These are phyloP conservation scores for Dynastes maya DNA, from an alignment of 2,888 invertebrate species.

Conservation along the genomic window DNA sequence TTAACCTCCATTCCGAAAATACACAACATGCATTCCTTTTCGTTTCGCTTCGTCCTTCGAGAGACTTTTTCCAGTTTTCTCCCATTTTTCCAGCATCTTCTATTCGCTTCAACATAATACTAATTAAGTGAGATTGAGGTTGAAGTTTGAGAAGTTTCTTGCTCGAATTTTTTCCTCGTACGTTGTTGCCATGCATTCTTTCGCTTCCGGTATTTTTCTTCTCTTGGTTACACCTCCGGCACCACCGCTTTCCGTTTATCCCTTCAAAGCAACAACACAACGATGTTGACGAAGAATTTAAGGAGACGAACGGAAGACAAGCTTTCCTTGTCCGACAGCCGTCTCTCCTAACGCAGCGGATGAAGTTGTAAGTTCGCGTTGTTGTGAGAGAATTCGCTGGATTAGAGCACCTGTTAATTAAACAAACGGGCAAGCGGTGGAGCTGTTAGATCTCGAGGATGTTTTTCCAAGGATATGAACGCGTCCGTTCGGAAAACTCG, in stretches of 20 bases:
- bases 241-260: background rate
- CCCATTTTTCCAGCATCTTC: background rate
- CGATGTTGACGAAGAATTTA: background rate
- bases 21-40: background rate
- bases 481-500: background rate
- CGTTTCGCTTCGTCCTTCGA: background rate
- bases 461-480: slow-evolving; percentile 2
- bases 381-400: slow-evolving; percentile 31
- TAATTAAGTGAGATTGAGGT: slow-evolving; percentile 36
- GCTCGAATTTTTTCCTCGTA: background rate
- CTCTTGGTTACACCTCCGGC: background rate
- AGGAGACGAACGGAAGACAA: background rate
- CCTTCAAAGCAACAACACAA: background rate
- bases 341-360: background rate
- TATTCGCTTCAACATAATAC: slow-evolving; percentile 8
- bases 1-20: background rate
- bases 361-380: background rate
- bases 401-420: slow-evolving; percentile 40
- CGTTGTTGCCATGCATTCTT: slow-evolving; percentile 9
- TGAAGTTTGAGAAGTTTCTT: slow-evolving; percentile 29
- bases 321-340: slow-evolving; percentile 1
- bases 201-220: slow-evolving; percentile 11
- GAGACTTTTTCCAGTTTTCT: slow-evolving; percentile 10
- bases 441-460: slow-evolving; percentile 5
- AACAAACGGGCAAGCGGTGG: background rate